Conservation (phyloP, 2,797 vertebrate genomes). For the Prionace glauca region DNA sequence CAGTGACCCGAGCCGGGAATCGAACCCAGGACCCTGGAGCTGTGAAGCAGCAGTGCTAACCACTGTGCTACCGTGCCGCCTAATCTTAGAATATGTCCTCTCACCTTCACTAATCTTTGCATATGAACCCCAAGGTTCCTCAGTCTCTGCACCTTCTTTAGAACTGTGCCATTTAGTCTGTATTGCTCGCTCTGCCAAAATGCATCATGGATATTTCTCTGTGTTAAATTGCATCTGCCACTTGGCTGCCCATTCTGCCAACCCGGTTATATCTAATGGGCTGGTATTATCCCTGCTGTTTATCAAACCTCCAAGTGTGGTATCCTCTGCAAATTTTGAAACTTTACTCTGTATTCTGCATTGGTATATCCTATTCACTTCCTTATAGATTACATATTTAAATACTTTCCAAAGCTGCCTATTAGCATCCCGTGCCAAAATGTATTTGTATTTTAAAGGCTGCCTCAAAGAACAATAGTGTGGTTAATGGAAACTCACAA, state of each 20-base stretch:
- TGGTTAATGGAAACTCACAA: not conserved
- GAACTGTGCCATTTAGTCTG: not conserved
- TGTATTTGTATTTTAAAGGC: not conserved
- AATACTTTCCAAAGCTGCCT: not conserved
- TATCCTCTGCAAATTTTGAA: not conserved
- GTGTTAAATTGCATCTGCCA: not conserved
- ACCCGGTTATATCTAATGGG: not conserved
- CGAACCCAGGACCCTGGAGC: too few species aligned
- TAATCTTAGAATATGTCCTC: not conserved
- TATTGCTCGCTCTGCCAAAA: not conserved
- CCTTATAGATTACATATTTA: not conserved
- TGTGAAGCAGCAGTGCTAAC: too few species aligned
- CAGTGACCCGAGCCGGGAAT: too few species aligned
- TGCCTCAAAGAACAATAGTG: not conserved
- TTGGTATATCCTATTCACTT: not conserved
- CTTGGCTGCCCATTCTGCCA: not conserved
- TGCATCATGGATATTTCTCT: not conserved
- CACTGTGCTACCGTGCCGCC: too few species aligned
- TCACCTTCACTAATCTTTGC: not conserved
- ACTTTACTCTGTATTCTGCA: not conserved
- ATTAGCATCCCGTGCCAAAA: not conserved
- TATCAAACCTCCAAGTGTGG: not conserved
- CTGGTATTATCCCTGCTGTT: not conserved
- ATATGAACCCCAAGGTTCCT: not conserved
- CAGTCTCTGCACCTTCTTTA: not conserved